These are phyloP conservation scores for Plebejus anna DNA, from an alignment of 2,888 invertebrate species.

Conservation along the genomic window DNA sequence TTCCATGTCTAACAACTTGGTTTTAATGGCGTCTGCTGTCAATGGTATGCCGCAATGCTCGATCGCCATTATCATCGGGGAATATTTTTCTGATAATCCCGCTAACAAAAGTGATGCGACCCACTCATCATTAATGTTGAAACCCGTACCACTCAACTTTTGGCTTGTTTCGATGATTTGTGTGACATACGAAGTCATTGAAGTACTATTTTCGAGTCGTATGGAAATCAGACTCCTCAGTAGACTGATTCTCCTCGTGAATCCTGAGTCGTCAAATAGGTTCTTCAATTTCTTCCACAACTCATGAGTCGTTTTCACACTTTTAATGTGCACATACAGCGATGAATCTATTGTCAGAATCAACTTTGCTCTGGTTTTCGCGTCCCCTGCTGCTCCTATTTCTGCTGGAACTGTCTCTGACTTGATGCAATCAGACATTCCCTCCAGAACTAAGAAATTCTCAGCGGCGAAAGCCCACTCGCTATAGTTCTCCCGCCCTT, in stretches of 20 bases:
- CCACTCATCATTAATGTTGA: slow-evolving; percentile 27
- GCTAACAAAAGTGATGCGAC: slow-evolving; percentile 31
- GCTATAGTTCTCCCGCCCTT: too few species aligned
- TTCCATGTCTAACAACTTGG: slow-evolving; percentile 36
- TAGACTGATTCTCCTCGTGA: slow-evolving; percentile 17
- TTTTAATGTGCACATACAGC: slow-evolving; percentile 23
- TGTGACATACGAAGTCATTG: slow-evolving; percentile 23
- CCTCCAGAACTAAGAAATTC: slow-evolving; percentile 35
- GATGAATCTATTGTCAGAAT: slow-evolving; percentile 27
- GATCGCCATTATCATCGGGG: slow-evolving; percentile 33
- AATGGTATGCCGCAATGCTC: slow-evolving; percentile 31
- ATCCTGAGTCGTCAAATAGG: slow-evolving; percentile 19
- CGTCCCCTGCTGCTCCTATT: slow-evolving; percentile 28
- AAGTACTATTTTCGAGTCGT: slow-evolving; percentile 19
- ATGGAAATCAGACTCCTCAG: slow-evolving; percentile 27
- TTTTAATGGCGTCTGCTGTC: slow-evolving; percentile 37
- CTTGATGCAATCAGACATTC: slow-evolving; percentile 34
- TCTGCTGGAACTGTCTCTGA: slow-evolving; percentile 8
- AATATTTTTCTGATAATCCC: slow-evolving; percentile 31
- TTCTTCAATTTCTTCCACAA: slow-evolving; percentile 26
- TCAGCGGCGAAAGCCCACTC: slow-evolving; percentile 35
- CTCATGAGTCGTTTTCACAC: not conserved
- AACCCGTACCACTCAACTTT: slow-evolving; percentile 21
- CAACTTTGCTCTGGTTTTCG: slow-evolving; percentile 5
- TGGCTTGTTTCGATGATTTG: slow-evolving; percentile 7